Base-by-base conservation (phyloP, 2,797 vertebrate species). In the Lacerta bilineata region DNA sequence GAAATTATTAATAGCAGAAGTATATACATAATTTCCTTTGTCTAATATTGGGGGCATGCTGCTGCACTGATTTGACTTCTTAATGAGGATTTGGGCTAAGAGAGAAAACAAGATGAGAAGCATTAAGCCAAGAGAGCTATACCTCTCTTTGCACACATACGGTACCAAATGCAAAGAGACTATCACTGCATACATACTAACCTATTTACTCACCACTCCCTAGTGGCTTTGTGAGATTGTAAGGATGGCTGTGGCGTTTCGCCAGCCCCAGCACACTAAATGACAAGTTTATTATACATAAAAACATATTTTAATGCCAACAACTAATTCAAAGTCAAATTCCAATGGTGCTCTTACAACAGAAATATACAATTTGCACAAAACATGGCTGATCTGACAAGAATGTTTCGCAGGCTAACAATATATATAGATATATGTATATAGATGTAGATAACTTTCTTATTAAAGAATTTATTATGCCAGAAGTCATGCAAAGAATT, bases 351-450 rank as follows among this genome's bases (percentile, higher is more conserved):
- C 92, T 94, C 94, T 55, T 55, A 95, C 94, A 88, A 95, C 93
- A 93, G 85, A 90, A 96, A 94, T 95, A 95, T 96, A 95, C 94
- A 95, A 93, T 95, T 94, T 93, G 91, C 94, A 93, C 95, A 95
- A 95, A 96, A 93, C 94, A 89, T 91, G 93, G 91, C 92, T 93
- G 92, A 82, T 93, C 95, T 94, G 92, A 96, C 93, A 91, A 95
- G 92, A 95, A 94, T 95, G 92, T 90, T 94, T 88, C 92, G 94
- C 95, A 95, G 95, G 94, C 94, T 91, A 68, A 95, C 88, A 1
- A 91, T 92, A 93, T 95, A 92, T 92, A 91, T 93, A 94, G 95
- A 94, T 88, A 69, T 36, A 46, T 72, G 10, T 78, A 86, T 83
- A 84, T 93, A 93, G 92, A 94, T 93, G 93, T 92, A 93, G 87